phyloP scores from a whole-genome alignment of 2,797 vertebrate genomes.

The Pogoniulus pusillus region DNA sequence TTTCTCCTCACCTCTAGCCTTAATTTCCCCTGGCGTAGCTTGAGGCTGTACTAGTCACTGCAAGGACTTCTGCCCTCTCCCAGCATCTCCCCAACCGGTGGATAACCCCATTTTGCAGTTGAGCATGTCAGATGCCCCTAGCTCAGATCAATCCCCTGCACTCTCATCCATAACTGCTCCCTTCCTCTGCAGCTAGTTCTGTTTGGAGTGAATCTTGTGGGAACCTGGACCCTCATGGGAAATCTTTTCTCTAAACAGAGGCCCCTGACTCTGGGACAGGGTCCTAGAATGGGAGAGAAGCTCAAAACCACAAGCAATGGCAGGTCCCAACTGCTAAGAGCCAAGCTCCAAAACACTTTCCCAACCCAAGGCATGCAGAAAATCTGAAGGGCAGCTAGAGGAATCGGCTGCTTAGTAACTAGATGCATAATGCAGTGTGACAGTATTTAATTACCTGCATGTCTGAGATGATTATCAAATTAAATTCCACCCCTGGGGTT shows the following conservation, averaged over 20 bases:
- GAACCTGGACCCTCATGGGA: neutral
- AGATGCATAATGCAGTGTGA: neutral
- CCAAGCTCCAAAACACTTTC: neutral
- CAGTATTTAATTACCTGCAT: neutral
- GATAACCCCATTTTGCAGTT: neutral
- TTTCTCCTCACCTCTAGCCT: no score
- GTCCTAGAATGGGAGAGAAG: neutral
- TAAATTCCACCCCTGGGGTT: neutral
- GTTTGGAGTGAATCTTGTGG: neutral
- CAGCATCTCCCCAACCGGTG: neutral
- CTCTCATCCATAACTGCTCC: neutral
- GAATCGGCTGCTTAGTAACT: neutral
- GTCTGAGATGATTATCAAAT: neutral
- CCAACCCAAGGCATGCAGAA: rapidly evolving
- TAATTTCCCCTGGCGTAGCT: no score
- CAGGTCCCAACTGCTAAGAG: neutral
- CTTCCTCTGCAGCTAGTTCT: neutral
- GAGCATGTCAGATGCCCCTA: neutral
- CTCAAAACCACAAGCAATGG: neutral
- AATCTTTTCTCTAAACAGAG: neutral
- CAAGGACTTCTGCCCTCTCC: neutral
- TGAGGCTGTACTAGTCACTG: neutral
- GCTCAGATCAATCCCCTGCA: neutral
- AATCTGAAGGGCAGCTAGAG: neutral
- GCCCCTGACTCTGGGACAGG: rapidly evolving